Conservation (phyloP, 2,888 invertebrate genomes). For the Oxyscelio sp. region DNA sequence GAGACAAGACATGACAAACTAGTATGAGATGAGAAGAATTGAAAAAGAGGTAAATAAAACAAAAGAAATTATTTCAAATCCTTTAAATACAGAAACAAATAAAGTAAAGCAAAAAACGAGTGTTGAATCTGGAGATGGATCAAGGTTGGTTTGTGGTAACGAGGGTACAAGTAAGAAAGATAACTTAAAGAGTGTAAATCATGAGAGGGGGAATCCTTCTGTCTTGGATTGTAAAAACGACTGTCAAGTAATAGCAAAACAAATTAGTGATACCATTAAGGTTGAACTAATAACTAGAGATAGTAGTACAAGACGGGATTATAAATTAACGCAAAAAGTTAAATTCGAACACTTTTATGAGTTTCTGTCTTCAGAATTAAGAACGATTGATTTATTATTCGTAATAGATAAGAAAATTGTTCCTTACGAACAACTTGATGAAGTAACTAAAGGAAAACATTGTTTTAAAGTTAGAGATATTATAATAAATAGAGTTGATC, state of each 20-base stretch:
- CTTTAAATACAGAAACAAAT: too few relatives aligned
- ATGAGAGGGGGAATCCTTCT: too few relatives aligned
- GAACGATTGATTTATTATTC: constrained; percentile 17
- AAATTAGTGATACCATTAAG: constrained; percentile 29
- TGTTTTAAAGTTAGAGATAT: constrained; percentile 33
- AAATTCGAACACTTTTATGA: constrained; percentile 45
- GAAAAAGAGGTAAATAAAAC: constrained; percentile 27
- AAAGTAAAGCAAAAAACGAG: too few relatives aligned
- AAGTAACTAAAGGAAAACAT: constrained; percentile 13
- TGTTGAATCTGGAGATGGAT: too few relatives aligned
- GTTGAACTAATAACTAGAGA: constrained; percentile 23
- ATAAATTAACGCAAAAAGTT: constrained; percentile 2
- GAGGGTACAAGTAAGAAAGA: too few relatives aligned
- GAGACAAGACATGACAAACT: constrained; percentile 42
- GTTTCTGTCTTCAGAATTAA: constrained; percentile 32
- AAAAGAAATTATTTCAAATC: not conserved
- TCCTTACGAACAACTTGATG: not conserved
- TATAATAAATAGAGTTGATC: constrained; percentile 37
- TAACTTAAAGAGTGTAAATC: too few relatives aligned
- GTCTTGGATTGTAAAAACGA: too few relatives aligned
- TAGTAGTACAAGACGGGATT: constrained; percentile 23
- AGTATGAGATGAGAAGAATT: constrained; percentile 21
- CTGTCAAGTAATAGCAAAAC: not conserved
- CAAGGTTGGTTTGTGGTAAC: too few relatives aligned
- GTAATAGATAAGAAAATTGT: constrained; percentile 10